Evolutionary conservation across 92 coral and sea anemone species (phyloP), one percentile per base, ranked within the genome.

Genomic region (Epizoanthus fatuus): DNA sequence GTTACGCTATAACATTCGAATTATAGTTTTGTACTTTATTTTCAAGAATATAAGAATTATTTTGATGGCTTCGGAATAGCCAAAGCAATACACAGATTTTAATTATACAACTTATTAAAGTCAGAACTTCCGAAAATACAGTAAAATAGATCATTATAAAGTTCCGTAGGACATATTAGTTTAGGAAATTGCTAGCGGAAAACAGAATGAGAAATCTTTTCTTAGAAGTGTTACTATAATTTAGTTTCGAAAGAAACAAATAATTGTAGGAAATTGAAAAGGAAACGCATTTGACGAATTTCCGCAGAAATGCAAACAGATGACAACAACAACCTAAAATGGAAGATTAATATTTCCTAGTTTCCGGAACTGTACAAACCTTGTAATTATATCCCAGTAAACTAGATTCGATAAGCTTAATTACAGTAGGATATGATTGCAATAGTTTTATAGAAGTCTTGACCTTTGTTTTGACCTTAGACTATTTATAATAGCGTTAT

Each of bases 401-500:
- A 65, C 71, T 65, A 32, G 71, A 32, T 32, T 32, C n/a, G 47
- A 65, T 65, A 65, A 65, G 71, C 71, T 65, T 32, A 65, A 65
- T 13, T 65, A 65, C 71, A 35, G 49, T 65, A 65, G 71, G 71
- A 65, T 65, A 65, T 11, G 71, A 65, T 65, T 65, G 71, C 71
- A 65, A 32, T 65, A 65, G 71, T 65, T 65, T 65, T 65, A 35
- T 40, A 65, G 71, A 65, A 65, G 71, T 65, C 49, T 65, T 65
- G 71, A 65, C 71, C 71, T 65, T 65, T 65, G 49, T 65, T 65
- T 65, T 65, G 71, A 65, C 71, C 71, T 65, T 65, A 65, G 71
- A 65, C 20, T n/a, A 16, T 65, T 65, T 65, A 16, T 65, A 65
- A 65, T 65, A 65, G 71, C 71, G 71, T 40, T 65, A 65, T 65